phyloP scores from a whole-genome alignment of 2,797 vertebrate genomes.

The Chiloscyllium punctatum region DNA sequence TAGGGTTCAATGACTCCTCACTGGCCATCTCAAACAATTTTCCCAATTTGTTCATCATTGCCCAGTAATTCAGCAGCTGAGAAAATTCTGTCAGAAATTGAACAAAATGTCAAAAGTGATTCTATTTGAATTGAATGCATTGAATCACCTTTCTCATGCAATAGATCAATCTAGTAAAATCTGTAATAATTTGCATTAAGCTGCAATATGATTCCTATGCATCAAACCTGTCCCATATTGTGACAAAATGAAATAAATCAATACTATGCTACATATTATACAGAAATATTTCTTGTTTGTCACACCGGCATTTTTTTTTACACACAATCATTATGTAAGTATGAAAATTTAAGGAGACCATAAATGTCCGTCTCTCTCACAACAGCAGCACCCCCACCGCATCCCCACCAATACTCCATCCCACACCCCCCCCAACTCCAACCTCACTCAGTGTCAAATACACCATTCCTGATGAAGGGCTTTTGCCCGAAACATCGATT shows the following conservation, averaged over 20 bases:
- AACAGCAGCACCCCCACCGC: no score
- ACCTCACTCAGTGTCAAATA: neutral
- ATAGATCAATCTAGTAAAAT: constrained; percentile 9
- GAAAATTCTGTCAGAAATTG: neutral
- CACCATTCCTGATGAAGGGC: no score
- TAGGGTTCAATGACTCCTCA: no score
- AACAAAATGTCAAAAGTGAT: constrained; percentile 3
- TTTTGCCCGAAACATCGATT: no score
- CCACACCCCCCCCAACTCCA: no score
- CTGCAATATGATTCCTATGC: neutral
- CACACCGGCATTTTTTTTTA: neutral
- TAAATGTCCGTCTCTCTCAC: neutral
- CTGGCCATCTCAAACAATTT: no score
- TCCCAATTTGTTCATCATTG: no score
- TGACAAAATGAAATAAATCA: neutral
- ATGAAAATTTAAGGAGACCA: neutral
- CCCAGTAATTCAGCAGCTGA: no score
- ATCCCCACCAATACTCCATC: no score
- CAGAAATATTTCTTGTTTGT: neutral
- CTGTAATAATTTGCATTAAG: neutral
- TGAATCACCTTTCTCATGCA: neutral
- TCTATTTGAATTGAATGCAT: neutral
- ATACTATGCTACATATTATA: no score
- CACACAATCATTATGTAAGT: neutral
- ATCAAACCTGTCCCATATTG: neutral